phyloP scores from a whole-genome alignment of 1,140 invertebrate genomes.

The Drosophila saltans region DNA sequence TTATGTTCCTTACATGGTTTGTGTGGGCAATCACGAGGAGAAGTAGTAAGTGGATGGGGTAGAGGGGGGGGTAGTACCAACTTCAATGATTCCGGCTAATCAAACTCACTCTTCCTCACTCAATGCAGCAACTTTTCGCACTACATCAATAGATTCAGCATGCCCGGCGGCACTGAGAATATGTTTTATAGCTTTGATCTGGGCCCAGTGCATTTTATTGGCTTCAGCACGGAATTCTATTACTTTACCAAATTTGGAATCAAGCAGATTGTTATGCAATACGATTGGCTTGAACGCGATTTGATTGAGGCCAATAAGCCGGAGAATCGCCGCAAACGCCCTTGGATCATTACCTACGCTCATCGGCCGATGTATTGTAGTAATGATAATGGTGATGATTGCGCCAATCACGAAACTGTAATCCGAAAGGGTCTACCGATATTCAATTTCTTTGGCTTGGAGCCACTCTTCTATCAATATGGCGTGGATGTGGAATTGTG shows the following conservation, averaged over 20 bases:
- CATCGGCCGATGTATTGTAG: slow-evolving; percentile 99
- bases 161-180: slow-evolving; percentile 91
- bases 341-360: slow-evolving; percentile 97
- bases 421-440: slow-evolving; percentile 90
- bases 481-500: slow-evolving; percentile 97
- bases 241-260: slow-evolving; percentile 95
- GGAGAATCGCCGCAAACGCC: slow-evolving; percentile 87
- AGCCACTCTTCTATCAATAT: slow-evolving; percentile 93
- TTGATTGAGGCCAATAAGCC: slow-evolving; percentile 87
- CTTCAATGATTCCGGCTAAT: neutral
- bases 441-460: slow-evolving; percentile 89
- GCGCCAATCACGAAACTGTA: slow-evolving; percentile 90
- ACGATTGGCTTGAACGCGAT: slow-evolving; percentile 94
- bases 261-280: slow-evolving; percentile 93
- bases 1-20: slow-evolving; percentile 95
- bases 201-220: slow-evolving; percentile 95
- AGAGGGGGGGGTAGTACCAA: neutral
- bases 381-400: slow-evolving; percentile 93
- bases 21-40: slow-evolving; percentile 95
- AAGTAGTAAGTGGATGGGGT: slow-evolving; percentile 85
- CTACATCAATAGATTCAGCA: slow-evolving; percentile 93
- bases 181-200: slow-evolving; percentile 96
- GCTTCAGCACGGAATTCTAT: slow-evolving; percentile 97
- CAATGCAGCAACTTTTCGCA: slow-evolving; percentile 93
- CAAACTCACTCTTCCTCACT: neutral